Conservation (phyloP, 1,140 invertebrate species). For the Acromyrmex heyeri region DNA sequence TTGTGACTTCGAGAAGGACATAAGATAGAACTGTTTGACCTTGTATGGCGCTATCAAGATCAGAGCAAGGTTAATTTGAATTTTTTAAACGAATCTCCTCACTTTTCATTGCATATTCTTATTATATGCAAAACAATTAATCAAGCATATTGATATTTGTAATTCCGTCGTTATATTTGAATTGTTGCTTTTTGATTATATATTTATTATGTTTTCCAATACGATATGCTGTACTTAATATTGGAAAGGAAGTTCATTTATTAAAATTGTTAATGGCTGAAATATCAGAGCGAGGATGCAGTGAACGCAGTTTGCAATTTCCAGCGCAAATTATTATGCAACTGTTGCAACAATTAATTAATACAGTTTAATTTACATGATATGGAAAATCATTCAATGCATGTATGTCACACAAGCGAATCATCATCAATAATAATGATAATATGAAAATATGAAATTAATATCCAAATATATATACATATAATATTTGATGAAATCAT, state of each 20-base stretch:
- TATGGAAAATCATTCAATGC: conserved; percentile 13
- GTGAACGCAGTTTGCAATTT: conserved; percentile 1
- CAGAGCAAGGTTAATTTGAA: too few species aligned
- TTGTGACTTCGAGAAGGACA: too few species aligned
- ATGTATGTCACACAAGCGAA: conserved; percentile 8
- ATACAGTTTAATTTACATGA: conserved; percentile 7
- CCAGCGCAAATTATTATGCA: conserved; percentile 6
- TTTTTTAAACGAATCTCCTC: too few species aligned
- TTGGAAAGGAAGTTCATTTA: conserved; percentile 14
- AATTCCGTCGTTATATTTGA: conserved; percentile 3
- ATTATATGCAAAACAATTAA: background rate
- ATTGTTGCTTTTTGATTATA: conserved; percentile 11
- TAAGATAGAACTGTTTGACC: too few species aligned
- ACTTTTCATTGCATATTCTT: too few species aligned
- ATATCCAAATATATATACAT: background rate
- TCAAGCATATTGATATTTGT: conserved; percentile 22
- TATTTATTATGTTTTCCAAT: background rate
- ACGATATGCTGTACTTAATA: conserved; percentile 7
- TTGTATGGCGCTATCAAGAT: too few species aligned
- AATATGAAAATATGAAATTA: background rate
- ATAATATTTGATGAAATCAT: too few species aligned
- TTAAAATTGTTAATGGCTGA: conserved; percentile 25
- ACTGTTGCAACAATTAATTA: conserved; percentile 33
- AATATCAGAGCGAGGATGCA: background rate
- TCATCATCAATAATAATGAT: background rate